These are phyloP conservation scores for Ceratothoa steindachneri DNA, from an alignment of 2,888 invertebrate genomes.

Conservation along the genomic window DNA sequence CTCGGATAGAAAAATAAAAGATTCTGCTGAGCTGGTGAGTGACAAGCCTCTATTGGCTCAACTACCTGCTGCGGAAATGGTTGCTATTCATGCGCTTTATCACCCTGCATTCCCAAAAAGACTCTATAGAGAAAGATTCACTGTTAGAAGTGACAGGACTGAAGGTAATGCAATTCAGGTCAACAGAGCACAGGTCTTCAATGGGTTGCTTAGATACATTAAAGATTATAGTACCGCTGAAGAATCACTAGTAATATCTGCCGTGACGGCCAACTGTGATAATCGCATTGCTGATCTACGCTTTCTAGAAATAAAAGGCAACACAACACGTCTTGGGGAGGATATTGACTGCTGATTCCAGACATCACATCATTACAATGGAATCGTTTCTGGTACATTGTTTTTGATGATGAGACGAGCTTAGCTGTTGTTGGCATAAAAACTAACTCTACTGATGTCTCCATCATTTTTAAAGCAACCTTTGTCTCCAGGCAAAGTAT, in stretches of 20 bases:
- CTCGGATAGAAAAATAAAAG: conserved; percentile 9
- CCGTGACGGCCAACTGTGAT: conserved; percentile 14
- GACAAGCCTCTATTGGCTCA: conserved; percentile 16
- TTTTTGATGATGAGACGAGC: too few species aligned
- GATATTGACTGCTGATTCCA: conserved; percentile 50
- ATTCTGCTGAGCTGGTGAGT: conserved; percentile 19
- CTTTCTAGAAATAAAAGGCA: conserved; percentile 14
- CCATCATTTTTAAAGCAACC: too few species aligned
- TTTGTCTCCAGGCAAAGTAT: too few species aligned
- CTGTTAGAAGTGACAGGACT: conserved; percentile 21
- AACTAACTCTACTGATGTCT: too few species aligned
- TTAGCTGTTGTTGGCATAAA: too few species aligned
- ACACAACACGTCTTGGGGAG: conserved; percentile 12
- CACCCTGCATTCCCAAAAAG: conserved; percentile 2
- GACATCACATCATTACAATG: too few species aligned
- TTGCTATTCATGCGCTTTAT: conserved; percentile 15
- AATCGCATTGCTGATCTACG: conserved; percentile 8
- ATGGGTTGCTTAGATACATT: conserved; percentile 8
- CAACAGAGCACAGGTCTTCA: conserved; percentile 16
- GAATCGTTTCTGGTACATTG: too few species aligned
- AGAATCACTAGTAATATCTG: conserved; percentile 10
- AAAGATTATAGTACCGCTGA: conserved; percentile 16
- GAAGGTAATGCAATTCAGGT: conserved; percentile 20
- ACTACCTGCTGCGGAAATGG: conserved; percentile 14
- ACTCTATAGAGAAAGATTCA: conserved; percentile 11